A percentile compares a stretch with the other conserved stretches of the same genome.
phyloP scores from a whole-genome alignment of 2,797 vertebrate genomes.

The Gobio occitaniae region DNA sequence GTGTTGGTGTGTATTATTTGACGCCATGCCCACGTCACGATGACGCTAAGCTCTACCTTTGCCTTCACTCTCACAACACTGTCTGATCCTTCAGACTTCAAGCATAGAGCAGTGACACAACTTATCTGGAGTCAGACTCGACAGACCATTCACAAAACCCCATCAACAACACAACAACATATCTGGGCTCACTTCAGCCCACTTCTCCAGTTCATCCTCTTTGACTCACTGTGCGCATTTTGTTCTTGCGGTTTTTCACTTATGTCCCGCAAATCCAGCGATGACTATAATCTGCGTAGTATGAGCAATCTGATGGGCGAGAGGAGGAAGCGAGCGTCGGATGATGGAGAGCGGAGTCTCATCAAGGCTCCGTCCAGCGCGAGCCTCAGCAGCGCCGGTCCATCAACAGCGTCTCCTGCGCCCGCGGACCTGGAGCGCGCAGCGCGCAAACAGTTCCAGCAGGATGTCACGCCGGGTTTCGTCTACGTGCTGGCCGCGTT shows the following conservation, averaged over 20 bases:
- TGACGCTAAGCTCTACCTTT: slow-evolving; percentile 67
- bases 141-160: slow-evolving; percentile 3
- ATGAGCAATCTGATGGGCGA: slow-evolving; percentile 95
- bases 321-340: slow-evolving; percentile 84
- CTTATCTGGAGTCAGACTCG: slow-evolving; percentile 27
- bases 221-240: slow-evolving; percentile 38
- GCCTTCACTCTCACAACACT: slow-evolving; percentile 59
- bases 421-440: slow-evolving; percentile 90
- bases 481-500: slow-evolving; percentile 90
- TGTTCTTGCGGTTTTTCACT: slow-evolving; percentile 64
- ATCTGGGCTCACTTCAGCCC: not conserved
- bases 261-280: slow-evolving; percentile 93
- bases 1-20: slow-evolving; percentile 52
- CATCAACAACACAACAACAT: not conserved
- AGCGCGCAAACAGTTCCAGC: slow-evolving; percentile 94
- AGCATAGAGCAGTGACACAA: slow-evolving; percentile 9
- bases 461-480: slow-evolving; percentile 89
- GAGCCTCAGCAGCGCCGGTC: slow-evolving; percentile 81
- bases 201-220: slow-evolving; percentile 17
- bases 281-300: slow-evolving; percentile 95
- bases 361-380: slow-evolving; percentile 84
- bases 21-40: slow-evolving; percentile 72
- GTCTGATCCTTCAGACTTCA: slow-evolving; percentile 50
- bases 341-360: slow-evolving; percentile 81
- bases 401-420: slow-evolving; percentile 62